A percentile compares a stretch with the other conserved stretches of the same genome.
Conservation (phyloP, 2,888 invertebrate genomes). For the Caradrina kadenii region DNA sequence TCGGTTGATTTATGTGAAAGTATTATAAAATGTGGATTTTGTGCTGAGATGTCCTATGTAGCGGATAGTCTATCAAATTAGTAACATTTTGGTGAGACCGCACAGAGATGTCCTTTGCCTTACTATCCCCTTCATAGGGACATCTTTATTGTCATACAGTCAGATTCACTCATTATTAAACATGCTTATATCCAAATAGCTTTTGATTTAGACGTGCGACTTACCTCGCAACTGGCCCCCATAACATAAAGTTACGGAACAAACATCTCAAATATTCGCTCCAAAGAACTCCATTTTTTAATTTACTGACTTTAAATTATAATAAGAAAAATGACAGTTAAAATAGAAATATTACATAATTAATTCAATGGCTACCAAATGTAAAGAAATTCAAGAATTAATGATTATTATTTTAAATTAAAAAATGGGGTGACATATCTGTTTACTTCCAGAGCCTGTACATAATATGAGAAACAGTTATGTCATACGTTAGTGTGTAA, state of each 20-base stretch:
- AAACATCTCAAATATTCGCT: slow-evolving; percentile 57
- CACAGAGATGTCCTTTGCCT: slow-evolving; percentile 5
- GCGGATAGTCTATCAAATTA: slow-evolving; percentile 7
- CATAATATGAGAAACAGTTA: slow-evolving; percentile 58
- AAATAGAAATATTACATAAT: slow-evolving; percentile 31
- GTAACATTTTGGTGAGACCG: slow-evolving; percentile 12
- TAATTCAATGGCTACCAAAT: slow-evolving; percentile 41
- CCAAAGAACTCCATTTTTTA: slow-evolving; percentile 66
- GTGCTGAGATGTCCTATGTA: slow-evolving; percentile 30
- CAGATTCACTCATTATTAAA: slow-evolving; percentile 49
- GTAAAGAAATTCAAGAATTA: slow-evolving; percentile 46
- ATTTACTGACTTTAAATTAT: slow-evolving; percentile 49
- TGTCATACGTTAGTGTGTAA: slow-evolving; percentile 72
- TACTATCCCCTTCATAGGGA: slow-evolving; percentile 20
- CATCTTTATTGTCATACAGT: slow-evolving; percentile 28
- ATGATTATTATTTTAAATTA: slow-evolving; percentile 52
- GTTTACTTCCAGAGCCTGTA: slow-evolving; percentile 58
- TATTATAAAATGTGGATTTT: slow-evolving; percentile 59
- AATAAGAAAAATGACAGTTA: slow-evolving; percentile 34
- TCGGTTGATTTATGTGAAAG: slow-evolving; percentile 66
- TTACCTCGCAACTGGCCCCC: slow-evolving; percentile 51
- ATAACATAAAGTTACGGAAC: slow-evolving; percentile 40
- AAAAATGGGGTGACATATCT: slow-evolving; percentile 59
- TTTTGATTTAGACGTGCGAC: slow-evolving; percentile 54
- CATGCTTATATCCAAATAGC: slow-evolving; percentile 51